These are phyloP conservation scores for Arizona elegans DNA, from an alignment of 2,113 vertebrate species.

Conservation along the genomic window DNA sequence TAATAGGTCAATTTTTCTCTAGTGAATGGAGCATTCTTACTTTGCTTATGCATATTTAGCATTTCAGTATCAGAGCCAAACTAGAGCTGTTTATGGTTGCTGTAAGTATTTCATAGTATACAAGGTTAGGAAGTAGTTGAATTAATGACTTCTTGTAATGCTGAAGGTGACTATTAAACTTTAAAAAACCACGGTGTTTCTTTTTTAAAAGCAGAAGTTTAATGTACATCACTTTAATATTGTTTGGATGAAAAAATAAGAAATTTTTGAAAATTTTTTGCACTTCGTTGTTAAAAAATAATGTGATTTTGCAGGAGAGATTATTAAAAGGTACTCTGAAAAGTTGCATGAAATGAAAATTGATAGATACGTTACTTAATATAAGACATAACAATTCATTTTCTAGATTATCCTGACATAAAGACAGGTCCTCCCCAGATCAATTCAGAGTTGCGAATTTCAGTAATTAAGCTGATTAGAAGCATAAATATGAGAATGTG, in stretches of 20 bases:
- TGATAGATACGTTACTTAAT: not conserved
- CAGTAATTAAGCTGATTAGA: not conserved
- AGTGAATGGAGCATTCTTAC: not conserved
- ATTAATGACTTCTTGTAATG: not conserved
- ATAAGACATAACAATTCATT: not conserved
- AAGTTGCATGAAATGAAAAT: not conserved
- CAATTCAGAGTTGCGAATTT: not conserved
- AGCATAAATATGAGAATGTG: not conserved
- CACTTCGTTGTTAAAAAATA: not conserved
- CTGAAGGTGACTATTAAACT: not conserved
- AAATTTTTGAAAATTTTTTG: not conserved
- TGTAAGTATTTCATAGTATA: not conserved
- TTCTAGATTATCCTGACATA: too few species aligned
- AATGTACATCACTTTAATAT: not conserved
- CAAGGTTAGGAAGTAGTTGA: not conserved
- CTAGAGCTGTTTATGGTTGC: not conserved
- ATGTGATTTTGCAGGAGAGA: not conserved
- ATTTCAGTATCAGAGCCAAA: not conserved
- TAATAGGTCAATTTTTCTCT: not conserved
- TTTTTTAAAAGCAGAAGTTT: not conserved
- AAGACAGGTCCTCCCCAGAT: not conserved
- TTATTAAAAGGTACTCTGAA: not conserved
- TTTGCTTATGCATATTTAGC: not conserved
- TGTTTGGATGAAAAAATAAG: not conserved
- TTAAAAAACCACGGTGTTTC: not conserved